Evolutionary conservation across 1,140 invertebrate genomes (phyloP).

Genomic region (Drosophila bocqueti): DNA sequence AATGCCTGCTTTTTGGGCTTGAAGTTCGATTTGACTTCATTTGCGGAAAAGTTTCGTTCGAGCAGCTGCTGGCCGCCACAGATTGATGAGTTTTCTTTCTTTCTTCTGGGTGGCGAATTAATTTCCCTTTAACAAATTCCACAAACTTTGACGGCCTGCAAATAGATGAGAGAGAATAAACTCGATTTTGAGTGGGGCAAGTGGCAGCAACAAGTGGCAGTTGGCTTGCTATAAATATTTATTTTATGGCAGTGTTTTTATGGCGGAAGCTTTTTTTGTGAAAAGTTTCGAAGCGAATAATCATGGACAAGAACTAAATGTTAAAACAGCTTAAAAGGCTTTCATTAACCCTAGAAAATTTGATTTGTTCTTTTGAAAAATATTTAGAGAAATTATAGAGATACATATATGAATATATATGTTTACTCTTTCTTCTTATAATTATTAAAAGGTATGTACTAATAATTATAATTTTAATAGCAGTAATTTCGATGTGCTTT

Average conservation of each 20-base stretch:
- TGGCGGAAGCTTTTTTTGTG: not conserved
- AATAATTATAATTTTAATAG: not conserved
- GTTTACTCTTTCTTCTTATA: too few species aligned
- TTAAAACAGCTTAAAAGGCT: not conserved
- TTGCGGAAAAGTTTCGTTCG: conserved; percentile 25
- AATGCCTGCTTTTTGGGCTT: conserved; percentile 20
- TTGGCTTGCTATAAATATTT: not conserved
- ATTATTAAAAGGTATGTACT: too few species aligned
- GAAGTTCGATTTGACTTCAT: conserved; percentile 47
- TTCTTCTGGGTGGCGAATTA: conserved; percentile 24
- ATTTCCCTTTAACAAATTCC: conserved; percentile 40
- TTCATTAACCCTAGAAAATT: not conserved
- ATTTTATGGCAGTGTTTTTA: conserved; percentile 11
- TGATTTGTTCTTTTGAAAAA: not conserved
- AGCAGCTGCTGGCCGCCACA: conserved; percentile 29
- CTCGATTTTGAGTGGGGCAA: not conserved
- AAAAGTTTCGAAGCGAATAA: not conserved
- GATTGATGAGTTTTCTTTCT: conserved; percentile 60
- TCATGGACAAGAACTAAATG: not conserved
- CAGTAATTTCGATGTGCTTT: not conserved
- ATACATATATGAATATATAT: too few species aligned
- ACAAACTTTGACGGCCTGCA: conserved; percentile 17
- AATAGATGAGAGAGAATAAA: not conserved
- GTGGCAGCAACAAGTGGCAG: conserved; percentile 30
- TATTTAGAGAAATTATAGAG: not conserved